Evolutionary conservation across 2,797 vertebrate species (phyloP).

Genomic region (Leptatherina wallacei): DNA sequence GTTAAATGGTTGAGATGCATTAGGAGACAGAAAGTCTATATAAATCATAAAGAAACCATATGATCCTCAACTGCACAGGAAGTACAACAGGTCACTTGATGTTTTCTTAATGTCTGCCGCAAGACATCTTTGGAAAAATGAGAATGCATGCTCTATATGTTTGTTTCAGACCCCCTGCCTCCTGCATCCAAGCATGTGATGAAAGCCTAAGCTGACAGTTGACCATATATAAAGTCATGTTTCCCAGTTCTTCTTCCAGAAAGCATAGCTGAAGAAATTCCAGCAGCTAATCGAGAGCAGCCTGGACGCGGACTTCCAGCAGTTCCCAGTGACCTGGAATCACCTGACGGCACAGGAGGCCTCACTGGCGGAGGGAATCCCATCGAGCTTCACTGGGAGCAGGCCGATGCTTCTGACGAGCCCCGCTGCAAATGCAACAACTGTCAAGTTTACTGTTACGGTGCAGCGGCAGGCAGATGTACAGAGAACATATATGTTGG

Average conservation of each 20-base stretch:
- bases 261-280: constrained; percentile 32
- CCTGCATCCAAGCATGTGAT: constrained; percentile 43
- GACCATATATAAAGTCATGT: constrained; percentile 32
- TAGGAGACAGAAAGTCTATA: constrained; percentile 8
- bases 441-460: neutral
- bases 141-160: neutral
- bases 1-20: constrained; percentile 22
- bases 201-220: constrained; percentile 48
- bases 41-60: constrained; percentile 19
- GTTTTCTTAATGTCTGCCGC: neutral
- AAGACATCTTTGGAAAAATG: neutral
- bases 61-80: constrained; percentile 2
- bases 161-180: constrained; percentile 34
- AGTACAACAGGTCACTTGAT: neutral
- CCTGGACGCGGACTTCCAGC: constrained; percentile 38
- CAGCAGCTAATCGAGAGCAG: constrained; percentile 23
- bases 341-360: constrained; percentile 48
- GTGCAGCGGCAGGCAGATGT: neutral
- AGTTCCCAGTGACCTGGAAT: constrained; percentile 60
- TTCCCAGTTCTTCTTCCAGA: constrained; percentile 32
- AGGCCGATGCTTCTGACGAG: constrained; percentile 23
- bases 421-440: neutral
- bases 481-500: neutral
- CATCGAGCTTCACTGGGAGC: constrained; percentile 16
- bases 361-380: constrained; percentile 16